Evolutionary conservation across 2,113 vertebrate species (phyloP), one percentile per base, ranked within the genome.

Genomic region (Hyaena hyaena): DNA sequence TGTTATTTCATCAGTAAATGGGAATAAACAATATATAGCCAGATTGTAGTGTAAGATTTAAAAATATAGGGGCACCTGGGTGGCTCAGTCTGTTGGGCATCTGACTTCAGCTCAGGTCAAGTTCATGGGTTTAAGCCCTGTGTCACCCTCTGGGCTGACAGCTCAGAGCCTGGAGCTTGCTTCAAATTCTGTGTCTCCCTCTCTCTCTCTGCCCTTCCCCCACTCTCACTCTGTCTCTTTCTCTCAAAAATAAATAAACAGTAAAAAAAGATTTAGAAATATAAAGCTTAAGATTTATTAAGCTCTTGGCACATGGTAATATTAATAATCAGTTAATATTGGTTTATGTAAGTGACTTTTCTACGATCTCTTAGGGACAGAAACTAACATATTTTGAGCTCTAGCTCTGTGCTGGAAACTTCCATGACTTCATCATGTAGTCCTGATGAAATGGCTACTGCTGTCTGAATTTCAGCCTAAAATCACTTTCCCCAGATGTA

Each of bases 401-500:
- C 16, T 24, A 74, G 53, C 55, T 96, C 96, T 93, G 68, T 74
- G n/a, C 9, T 48, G 80, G 80, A 93, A 90, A 92, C 19, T 86
- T 93, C 53, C 1, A 16, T 43, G 80, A 77, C n/a, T 90, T 86
- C 50, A 87, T 76, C 88, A 81, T 80, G 93, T 92, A 94, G 95
- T 95, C 43, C 48, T 61, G 73, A 93, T 95, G 84, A 96, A 87
- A 68, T n/a, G 39, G 55, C 24, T 95, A 50, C 84, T 81, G 17
- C 90, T 92, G 61, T 88, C 69, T 84, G 76, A 83, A 90, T 96
- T 81, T 97, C 96, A 97, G 86, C 90, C 68, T 95, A 90, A 63
- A 77, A 93, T 92, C 39, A 68, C n/a, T 94, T 95, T 84, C 77
- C 66, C 53, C 71, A 45, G 80, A 80, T 83, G 84, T 90, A 79